These are phyloP conservation scores for Plagiodera versicolora DNA, from an alignment of 2,888 invertebrate species.

Conservation along the genomic window DNA sequence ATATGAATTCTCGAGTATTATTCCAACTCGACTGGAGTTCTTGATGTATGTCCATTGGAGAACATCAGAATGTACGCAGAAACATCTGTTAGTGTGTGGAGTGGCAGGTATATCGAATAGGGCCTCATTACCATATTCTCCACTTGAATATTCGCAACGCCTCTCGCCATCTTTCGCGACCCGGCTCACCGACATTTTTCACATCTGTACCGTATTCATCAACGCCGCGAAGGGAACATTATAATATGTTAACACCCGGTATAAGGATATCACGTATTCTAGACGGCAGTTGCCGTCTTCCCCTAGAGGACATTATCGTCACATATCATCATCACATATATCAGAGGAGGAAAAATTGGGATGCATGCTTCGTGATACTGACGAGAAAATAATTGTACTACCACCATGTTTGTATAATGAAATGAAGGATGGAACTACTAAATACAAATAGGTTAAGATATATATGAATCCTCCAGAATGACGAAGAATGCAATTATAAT, in stretches of 20 bases:
- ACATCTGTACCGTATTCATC: constrained; percentile 13
- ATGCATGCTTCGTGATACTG: not conserved
- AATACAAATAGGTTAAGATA: no score
- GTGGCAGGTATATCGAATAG: no score
- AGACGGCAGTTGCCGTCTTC: constrained; percentile 16
- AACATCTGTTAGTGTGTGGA: no score
- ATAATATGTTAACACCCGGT: constrained; percentile 25
- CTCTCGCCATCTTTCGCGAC: not conserved
- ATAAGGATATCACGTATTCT: constrained; percentile 24
- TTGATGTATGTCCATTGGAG: no score
- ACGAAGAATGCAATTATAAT: no score
- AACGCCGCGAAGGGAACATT: constrained; percentile 15
- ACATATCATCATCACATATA: constrained; percentile 18
- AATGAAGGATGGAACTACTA: no score
- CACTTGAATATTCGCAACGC: not conserved
- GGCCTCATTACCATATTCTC: no score
- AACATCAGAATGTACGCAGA: no score
- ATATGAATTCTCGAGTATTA: no score
- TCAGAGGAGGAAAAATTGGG: constrained; percentile 1
- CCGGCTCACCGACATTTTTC: not conserved
- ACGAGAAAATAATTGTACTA: not conserved
- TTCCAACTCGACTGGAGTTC: no score
- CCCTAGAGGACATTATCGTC: constrained; percentile 26
- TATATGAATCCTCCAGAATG: no score
- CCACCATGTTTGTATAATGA: no score